Conservation (phyloP, 2,888 invertebrate species). For the Papilio protenor region DNA sequence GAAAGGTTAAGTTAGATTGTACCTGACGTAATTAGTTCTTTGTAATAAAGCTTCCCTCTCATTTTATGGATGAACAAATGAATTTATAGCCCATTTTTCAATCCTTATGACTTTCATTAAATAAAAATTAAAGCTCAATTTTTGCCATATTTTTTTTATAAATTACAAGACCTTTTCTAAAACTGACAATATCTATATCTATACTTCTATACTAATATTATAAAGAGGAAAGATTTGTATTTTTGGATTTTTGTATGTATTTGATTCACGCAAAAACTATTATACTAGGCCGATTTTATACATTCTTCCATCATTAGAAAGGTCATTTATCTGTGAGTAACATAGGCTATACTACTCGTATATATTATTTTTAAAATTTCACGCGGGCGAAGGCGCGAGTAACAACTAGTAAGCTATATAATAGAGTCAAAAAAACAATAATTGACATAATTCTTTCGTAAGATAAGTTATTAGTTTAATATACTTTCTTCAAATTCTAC, state of each 20-base stretch:
- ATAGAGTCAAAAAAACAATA: too few species aligned
- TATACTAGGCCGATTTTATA: too few species aligned
- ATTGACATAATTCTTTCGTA: not conserved
- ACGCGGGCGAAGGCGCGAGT: too few species aligned
- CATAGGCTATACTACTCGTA: too few species aligned
- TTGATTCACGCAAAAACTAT: too few species aligned
- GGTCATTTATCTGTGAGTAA: too few species aligned
- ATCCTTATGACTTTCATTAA: conserved; percentile 19
- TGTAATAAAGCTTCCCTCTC: conserved; percentile 29
- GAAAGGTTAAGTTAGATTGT: conserved; percentile 23
- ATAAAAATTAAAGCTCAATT: conserved; percentile 12
- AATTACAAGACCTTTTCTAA: not conserved
- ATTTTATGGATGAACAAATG: conserved; percentile 24
- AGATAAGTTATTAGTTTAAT: not conserved
- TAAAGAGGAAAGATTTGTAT: too few species aligned
- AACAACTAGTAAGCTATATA: not conserved
- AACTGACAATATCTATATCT: not conserved
- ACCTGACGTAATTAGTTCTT: conserved; percentile 34
- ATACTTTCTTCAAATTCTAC: not conserved
- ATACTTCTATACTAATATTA: too few species aligned
- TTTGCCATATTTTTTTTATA: not conserved
- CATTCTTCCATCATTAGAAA: too few species aligned
- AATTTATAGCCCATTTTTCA: conserved; percentile 26
- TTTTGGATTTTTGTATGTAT: too few species aligned
- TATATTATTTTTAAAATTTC: too few species aligned